Evolutionary conservation across 2,113 vertebrate genomes (phyloP).

Genomic region (Dipodomys merriami): DNA sequence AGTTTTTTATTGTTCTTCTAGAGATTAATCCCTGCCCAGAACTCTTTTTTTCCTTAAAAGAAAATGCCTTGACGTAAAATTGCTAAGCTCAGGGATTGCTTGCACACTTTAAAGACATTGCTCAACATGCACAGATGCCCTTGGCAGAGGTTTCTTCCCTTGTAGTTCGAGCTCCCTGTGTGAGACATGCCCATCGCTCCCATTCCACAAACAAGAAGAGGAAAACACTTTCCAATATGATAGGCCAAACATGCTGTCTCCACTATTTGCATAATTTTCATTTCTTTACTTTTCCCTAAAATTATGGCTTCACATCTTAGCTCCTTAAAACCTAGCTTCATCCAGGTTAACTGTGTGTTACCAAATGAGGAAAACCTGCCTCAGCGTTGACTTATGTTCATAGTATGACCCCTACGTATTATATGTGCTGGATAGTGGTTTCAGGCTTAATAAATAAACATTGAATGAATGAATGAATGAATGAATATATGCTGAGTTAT

Average conservation of each 20-base stretch:
- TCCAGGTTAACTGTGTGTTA: not conserved
- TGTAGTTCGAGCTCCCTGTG: not conserved
- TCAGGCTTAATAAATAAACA: not conserved
- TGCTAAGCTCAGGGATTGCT: not conserved
- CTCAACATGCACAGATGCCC: not conserved
- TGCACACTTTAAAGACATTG: not conserved
- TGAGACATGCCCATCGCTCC: not conserved
- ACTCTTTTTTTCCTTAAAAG: not conserved
- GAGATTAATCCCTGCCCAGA: not conserved
- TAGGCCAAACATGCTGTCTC: not conserved
- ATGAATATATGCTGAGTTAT: not conserved
- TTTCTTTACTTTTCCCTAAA: slow-evolving; percentile 24
- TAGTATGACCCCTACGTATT: not conserved
- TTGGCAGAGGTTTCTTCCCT: not conserved
- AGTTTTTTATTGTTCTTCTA: slow-evolving; percentile 3
- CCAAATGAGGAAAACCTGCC: not conserved
- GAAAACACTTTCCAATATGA: not conserved
- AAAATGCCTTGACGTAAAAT: not conserved
- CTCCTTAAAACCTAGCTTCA: not conserved
- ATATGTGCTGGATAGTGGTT: not conserved
- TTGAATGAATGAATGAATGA: not conserved
- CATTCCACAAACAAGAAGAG: not conserved
- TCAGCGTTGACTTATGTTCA: not conserved
- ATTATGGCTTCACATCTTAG: not conserved
- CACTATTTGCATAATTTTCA: not conserved